These are phyloP conservation scores for Temnothorax ravouxi DNA, from an alignment of 2,888 invertebrate genomes.

Conservation along the genomic window DNA sequence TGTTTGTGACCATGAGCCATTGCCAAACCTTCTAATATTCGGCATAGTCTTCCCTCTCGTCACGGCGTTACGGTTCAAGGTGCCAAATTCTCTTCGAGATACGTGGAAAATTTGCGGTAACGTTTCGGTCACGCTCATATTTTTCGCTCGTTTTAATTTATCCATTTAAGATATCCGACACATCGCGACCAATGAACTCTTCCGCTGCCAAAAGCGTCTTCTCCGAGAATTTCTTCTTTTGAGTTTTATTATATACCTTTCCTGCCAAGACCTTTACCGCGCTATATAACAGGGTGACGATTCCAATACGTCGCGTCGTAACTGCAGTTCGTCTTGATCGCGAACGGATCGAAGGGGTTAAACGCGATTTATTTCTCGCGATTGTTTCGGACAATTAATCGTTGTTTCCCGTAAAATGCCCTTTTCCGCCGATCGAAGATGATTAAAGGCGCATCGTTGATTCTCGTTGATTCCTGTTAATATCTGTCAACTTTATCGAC, in stretches of 20 bases:
- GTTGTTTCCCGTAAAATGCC: constrained; percentile 34
- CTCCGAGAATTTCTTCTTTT: background rate
- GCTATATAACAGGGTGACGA: background rate
- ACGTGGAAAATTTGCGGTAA: constrained; percentile 59
- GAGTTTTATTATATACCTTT: background rate
- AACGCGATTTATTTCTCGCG: constrained; percentile 20
- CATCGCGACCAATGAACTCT: background rate
- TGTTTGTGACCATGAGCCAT: constrained; percentile 76
- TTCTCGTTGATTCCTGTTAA: constrained; percentile 57
- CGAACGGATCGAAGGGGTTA: constrained; percentile 20
- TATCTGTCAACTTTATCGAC: constrained; percentile 72
- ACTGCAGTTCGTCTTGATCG: background rate
- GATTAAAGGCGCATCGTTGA: constrained; percentile 54
- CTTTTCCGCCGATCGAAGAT: constrained; percentile 31
- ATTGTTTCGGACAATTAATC: constrained; percentile 38
- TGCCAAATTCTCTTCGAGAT: constrained; percentile 69
- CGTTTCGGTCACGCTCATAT: constrained; percentile 36
- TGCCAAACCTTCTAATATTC: constrained; percentile 77
- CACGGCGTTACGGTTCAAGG: constrained; percentile 68
- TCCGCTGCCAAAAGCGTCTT: constrained; percentile 45
- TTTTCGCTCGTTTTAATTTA: constrained; percentile 63
- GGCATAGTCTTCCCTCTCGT: constrained; percentile 64
- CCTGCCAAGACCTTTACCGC: background rate
- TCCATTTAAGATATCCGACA: constrained; percentile 43
- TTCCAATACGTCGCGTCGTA: background rate